phyloP scores from a whole-genome alignment of 2,888 invertebrate genomes.

The Tortrix viridana region DNA sequence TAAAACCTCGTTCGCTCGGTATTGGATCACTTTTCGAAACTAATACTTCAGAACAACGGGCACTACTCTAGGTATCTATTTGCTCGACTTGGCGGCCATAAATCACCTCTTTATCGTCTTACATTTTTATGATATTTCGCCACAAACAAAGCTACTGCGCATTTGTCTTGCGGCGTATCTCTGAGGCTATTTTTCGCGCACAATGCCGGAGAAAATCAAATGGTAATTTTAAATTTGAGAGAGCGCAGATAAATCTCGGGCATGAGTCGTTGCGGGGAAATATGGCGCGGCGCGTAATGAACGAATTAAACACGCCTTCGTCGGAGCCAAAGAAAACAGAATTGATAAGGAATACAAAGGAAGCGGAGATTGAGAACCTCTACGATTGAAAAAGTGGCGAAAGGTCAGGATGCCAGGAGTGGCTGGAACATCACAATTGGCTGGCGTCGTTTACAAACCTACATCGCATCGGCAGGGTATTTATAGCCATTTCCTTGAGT shows the following conservation, averaged over 20 bases:
- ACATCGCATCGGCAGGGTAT: too few relatives aligned
- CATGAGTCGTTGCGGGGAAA: constrained; percentile 32
- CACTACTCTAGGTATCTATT: constrained; percentile 29
- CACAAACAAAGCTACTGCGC: constrained; percentile 69
- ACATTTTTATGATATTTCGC: constrained; percentile 71
- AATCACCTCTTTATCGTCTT: constrained; percentile 68
- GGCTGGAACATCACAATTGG: too few relatives aligned
- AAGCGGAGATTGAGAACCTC: too few relatives aligned
- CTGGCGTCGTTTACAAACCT: too few relatives aligned
- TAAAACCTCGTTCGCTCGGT: too few relatives aligned
- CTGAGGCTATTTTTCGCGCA: constrained; percentile 62
- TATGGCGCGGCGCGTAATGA: constrained; percentile 28
- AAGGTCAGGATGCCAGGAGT: too few relatives aligned
- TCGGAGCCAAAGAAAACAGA: neutral
- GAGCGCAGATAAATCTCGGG: constrained; percentile 32
- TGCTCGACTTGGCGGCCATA: constrained; percentile 46
- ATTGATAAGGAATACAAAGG: too few relatives aligned
- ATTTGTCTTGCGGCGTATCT: constrained; percentile 69
- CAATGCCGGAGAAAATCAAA: constrained; percentile 66
- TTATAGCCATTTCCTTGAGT: too few relatives aligned
- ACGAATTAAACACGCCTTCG: constrained; percentile 24
- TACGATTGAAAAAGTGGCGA: too few relatives aligned
- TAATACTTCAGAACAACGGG: neutral
- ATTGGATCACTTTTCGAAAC: neutral
- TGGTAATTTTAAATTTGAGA: constrained; percentile 70